Evolutionary conservation across 2,797 vertebrate genomes (phyloP).

Genomic region (Agapornis canus): DNA sequence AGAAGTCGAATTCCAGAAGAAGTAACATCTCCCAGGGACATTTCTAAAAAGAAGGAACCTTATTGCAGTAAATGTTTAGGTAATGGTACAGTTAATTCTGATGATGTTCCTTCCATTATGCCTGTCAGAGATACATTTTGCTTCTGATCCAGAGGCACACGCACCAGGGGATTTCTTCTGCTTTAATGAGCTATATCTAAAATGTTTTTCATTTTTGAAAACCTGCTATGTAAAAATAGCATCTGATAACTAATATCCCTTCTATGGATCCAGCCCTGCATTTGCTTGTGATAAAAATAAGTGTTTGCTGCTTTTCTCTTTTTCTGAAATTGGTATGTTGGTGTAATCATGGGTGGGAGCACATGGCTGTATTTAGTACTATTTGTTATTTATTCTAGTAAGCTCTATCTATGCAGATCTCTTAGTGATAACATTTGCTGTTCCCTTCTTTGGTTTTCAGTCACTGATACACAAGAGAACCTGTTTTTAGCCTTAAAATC

Average conservation of each 20-base stretch:
- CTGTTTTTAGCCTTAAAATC: background rate
- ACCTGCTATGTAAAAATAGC: background rate
- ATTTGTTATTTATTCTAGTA: background rate
- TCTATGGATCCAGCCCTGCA: background rate
- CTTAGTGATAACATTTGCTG: background rate
- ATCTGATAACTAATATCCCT: background rate
- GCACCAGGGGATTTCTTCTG: background rate
- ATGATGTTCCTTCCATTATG: background rate
- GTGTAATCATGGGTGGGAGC: background rate
- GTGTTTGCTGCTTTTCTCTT: background rate
- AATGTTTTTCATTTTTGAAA: background rate
- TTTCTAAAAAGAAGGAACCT: conserved; percentile 6
- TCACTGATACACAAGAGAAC: background rate
- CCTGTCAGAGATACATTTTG: background rate
- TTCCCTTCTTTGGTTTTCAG: background rate
- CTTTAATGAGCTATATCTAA: background rate
- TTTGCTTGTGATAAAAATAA: background rate
- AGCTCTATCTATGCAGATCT: background rate
- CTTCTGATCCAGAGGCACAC: background rate
- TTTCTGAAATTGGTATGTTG: background rate
- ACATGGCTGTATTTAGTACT: background rate
- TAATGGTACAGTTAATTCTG: background rate
- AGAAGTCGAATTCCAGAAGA: background rate
- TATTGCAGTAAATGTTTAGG: conserved; percentile 64
- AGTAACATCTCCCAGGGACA: background rate